phyloP scores from a whole-genome alignment of 2,888 invertebrate genomes.

The Limnephilus marmoratus region DNA sequence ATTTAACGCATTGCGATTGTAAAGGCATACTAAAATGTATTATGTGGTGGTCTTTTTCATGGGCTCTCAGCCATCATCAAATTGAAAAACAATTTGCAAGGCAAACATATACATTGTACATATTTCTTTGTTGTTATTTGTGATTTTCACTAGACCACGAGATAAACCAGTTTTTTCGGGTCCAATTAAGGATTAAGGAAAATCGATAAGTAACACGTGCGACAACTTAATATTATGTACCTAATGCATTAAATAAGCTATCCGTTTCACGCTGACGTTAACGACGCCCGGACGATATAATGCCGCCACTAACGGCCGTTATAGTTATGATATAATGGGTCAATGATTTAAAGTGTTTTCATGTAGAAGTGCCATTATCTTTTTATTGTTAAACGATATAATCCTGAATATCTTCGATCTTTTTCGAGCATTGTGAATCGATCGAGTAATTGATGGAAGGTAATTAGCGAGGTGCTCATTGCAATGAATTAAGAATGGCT shows the following conservation, averaged over 20 bases:
- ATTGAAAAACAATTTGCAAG: not conserved
- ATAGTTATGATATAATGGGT: constrained; percentile 9
- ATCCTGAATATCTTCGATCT: constrained; percentile 14
- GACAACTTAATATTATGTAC: not conserved
- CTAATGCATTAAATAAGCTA: not conserved
- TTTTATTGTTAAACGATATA: not conserved
- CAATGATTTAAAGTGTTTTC: constrained; percentile 45
- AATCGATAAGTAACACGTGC: not conserved
- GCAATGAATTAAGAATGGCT: too few relatives aligned
- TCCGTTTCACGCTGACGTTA: constrained; percentile 36
- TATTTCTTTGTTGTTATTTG: not conserved
- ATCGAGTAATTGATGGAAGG: not conserved
- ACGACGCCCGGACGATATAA: constrained; percentile 47
- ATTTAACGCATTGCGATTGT: not conserved
- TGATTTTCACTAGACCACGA: not conserved
- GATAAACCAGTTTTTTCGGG: not conserved
- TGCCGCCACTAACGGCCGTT: constrained; percentile 31
- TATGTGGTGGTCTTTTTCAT: not conserved
- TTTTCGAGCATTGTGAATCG: not conserved
- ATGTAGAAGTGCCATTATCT: constrained; percentile 19
- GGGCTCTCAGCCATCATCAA: not conserved
- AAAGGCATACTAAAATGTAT: not conserved
- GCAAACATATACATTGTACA: not conserved
- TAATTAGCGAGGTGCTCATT: too few relatives aligned
- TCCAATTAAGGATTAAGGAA: not conserved